Percentiles rank a stretch among this genome's conserved stretches.
Conservation (phyloP, 1,140 invertebrate genomes). For the Lanistes nyassanus region DNA sequence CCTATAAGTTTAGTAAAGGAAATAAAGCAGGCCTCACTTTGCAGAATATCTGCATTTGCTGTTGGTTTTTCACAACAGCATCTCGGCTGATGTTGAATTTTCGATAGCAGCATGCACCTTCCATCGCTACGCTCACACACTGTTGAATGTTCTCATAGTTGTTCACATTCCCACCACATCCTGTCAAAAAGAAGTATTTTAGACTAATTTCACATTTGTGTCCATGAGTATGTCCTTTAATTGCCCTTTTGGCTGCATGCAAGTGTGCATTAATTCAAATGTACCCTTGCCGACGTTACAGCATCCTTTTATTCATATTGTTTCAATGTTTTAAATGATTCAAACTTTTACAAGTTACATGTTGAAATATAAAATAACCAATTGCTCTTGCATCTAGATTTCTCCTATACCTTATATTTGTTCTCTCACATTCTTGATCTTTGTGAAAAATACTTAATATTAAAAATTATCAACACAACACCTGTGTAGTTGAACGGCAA, state of each 20-base stretch:
- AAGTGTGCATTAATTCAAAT: not conserved
- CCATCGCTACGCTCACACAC: constrained; percentile 52
- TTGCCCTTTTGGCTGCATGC: not conserved
- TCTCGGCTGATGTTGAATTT: constrained; percentile 44
- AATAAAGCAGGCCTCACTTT: constrained; percentile 35
- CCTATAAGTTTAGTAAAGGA: not conserved
- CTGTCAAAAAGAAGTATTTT: constrained; percentile 35
- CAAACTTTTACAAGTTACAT: not conserved
- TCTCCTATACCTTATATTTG: no score
- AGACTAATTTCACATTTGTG: not conserved
- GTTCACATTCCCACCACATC: constrained; percentile 67
- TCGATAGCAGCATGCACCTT: constrained; percentile 59
- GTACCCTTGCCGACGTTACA: no score
- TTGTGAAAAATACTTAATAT: not conserved
- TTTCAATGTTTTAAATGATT: not conserved
- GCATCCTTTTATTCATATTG: no score
- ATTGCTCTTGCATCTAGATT: no score
- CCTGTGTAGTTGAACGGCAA: constrained; percentile 45
- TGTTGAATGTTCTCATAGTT: constrained; percentile 63
- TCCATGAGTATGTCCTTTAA: not conserved
- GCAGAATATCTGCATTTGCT: constrained; percentile 49
- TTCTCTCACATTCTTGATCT: not conserved
- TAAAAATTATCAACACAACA: not conserved
- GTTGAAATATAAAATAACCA: not conserved
- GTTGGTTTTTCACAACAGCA: constrained; percentile 40